Evolutionary conservation across 1,140 invertebrate genomes (phyloP).

Genomic region (Maniola jurtina): DNA sequence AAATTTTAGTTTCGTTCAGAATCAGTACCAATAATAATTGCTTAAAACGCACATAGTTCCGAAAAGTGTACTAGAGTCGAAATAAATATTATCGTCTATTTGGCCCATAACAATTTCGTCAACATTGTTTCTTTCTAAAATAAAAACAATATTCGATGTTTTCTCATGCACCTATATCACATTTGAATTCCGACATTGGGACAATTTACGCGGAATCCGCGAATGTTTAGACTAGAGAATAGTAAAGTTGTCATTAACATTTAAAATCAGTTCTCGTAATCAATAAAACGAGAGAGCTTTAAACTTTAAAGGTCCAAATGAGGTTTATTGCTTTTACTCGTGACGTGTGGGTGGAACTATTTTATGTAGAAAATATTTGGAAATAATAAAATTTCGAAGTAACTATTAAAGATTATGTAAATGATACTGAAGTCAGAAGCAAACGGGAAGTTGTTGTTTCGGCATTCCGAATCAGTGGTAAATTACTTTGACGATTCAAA

Average conservation of each 20-base stretch:
- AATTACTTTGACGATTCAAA: too few relatives aligned
- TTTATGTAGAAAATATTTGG: neutral
- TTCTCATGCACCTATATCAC: neutral
- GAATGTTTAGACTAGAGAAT: neutral
- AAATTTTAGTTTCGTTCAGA: too few relatives aligned
- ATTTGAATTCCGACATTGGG: neutral
- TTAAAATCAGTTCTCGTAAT: constrained; percentile 8
- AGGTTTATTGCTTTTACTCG: neutral
- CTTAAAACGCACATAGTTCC: too few relatives aligned
- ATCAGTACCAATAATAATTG: too few relatives aligned
- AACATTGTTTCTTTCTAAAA: neutral
- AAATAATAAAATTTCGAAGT: too few relatives aligned
- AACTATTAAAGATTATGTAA: too few relatives aligned
- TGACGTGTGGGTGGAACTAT: neutral
- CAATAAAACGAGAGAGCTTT: constrained; percentile 3
- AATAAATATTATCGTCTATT: too few relatives aligned
- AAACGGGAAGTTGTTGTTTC: too few relatives aligned
- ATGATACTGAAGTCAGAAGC: too few relatives aligned
- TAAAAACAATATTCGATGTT: neutral
- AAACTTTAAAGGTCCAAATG: neutral
- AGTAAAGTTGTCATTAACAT: constrained; percentile 2
- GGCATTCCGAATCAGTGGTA: too few relatives aligned
- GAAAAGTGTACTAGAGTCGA: too few relatives aligned
- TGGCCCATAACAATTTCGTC: too few relatives aligned
- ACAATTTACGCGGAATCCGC: constrained; percentile 1